Base-by-base conservation (phyloP, 2,888 invertebrate species). In the Mesoligia furuncula region DNA sequence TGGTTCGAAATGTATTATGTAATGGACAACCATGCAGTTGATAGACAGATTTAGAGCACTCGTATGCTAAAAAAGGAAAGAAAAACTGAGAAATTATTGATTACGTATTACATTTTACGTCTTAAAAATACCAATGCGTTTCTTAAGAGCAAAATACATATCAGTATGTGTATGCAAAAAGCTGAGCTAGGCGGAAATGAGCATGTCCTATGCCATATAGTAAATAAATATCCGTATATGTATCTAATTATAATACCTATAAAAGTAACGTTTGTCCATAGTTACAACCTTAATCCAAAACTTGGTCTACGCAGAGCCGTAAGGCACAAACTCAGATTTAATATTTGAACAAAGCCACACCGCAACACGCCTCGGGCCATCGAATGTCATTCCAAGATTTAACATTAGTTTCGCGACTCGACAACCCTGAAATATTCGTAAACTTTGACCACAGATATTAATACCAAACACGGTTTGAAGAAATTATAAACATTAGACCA, bases 291-390 rank as follows among this genome's bases (percentile, higher is more conserved):
- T 86, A 84, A 39, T 48, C 68, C 68, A 74, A 83, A 80, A 69
- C 75, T 85, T 73, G 51, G 61, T 68, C 51, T 80, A 80, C 71
- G 77, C 70, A 81, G 67, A 39, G 73, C 86, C 81, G 72, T 85
- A 61, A 80, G 91, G 90, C 89, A 90, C 88, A 87, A 88, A 87
- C 80, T 88, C 85, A 72, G 89, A 70, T 76, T 75, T 87, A 89
- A 86, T 95, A 94, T 95, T 96, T 95, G 93, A 92, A 94, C 95
- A 96, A 95, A 95, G 95, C 90, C 83, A 88, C 86, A 89, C 93
- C 93, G 94, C 93, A 81, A 88, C 91, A 87, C 90, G 95, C 95
- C 95, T 87, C 87, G 85, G 91, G 96, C 95, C 87, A 93, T 93
- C 85, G 88, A 90, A 91, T 95, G 95, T 95, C 95, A 95, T 93